Evolutionary conservation across 2,113 vertebrate genomes (phyloP).

Genomic region (Triplophysa tibetana): DNA sequence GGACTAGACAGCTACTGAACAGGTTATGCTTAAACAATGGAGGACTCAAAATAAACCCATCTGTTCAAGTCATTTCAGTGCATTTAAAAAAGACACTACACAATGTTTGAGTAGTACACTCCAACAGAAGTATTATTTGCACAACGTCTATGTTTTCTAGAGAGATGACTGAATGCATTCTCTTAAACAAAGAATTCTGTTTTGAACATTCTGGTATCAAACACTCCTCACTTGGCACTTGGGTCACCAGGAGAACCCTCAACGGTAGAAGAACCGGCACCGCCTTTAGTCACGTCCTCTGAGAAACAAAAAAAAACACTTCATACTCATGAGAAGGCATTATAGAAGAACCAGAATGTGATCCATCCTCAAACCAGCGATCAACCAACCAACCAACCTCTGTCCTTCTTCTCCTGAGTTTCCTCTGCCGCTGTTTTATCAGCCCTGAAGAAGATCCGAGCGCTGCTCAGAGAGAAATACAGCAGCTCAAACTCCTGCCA

Average conservation of each 20-base stretch:
- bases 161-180: not conserved
- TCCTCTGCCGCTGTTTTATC: constrained; percentile 98
- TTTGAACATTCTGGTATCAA: not conserved
- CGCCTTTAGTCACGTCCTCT: constrained; percentile 63
- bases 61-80: not conserved
- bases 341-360: not conserved
- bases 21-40: not conserved
- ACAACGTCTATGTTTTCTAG: constrained; percentile 1
- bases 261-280: constrained; percentile 32
- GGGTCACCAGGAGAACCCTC: constrained; percentile 53
- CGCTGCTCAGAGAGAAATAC: constrained; percentile 96
- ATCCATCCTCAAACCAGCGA: not conserved
- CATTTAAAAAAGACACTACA: not conserved
- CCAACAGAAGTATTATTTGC: not conserved
- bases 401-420: constrained; percentile 93
- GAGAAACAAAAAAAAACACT: constrained; percentile 10
- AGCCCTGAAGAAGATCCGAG: constrained; percentile 97
- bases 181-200: not conserved
- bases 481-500: constrained; percentile 96
- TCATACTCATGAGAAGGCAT: too few species aligned
- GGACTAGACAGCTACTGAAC: not conserved
- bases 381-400: constrained; percentile 73
- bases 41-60: not conserved
- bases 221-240: constrained; percentile 60
- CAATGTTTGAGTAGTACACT: not conserved